A percentile compares a stretch with the other conserved stretches of the same genome.
These are phyloP conservation scores for Chionis minor DNA, from an alignment of 2,113 vertebrate genomes.

Conservation along the genomic window DNA sequence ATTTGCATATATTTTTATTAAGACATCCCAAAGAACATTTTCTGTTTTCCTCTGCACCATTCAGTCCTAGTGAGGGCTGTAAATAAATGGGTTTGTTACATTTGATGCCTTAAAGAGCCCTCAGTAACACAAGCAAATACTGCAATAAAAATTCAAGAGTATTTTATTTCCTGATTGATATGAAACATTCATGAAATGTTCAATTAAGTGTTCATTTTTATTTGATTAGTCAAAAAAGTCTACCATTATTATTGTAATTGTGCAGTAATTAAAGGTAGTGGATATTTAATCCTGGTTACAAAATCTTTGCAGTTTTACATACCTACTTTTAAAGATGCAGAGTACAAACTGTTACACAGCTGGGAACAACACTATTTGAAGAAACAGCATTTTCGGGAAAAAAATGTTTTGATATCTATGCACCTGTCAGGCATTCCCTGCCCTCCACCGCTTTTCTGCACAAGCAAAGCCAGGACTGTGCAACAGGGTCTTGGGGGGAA, in stretches of 20 bases:
- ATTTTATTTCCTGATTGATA: conserved; percentile 19
- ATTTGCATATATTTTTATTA: conserved; percentile 16
- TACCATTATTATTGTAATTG: conserved; percentile 6
- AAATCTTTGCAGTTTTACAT: not conserved
- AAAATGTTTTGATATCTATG: not conserved
- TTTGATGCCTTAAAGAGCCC: not conserved
- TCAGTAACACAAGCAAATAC: not conserved
- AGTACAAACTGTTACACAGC: not conserved
- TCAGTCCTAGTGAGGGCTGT: not conserved
- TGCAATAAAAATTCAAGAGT: conserved; percentile 5
- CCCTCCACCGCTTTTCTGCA: not conserved
- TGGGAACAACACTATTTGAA: not conserved
- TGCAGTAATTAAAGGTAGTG: not conserved
- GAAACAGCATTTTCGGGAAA: not conserved
- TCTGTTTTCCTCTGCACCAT: not conserved
- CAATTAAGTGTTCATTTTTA: conserved; percentile 11
- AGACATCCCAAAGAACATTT: not conserved
- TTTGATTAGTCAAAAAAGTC: not conserved
- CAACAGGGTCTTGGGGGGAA: not conserved
- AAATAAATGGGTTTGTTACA: not conserved
- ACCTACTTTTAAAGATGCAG: not conserved
- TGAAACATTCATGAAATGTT: conserved; percentile 1
- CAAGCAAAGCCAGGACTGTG: not conserved
- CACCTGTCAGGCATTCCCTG: fast-evolving
- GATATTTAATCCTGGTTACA: not conserved